A percentile compares a stretch with the other conserved stretches of the same genome.
Conservation (phyloP, 2,113 vertebrate genomes). For the Chiloscyllium plagiosum region DNA sequence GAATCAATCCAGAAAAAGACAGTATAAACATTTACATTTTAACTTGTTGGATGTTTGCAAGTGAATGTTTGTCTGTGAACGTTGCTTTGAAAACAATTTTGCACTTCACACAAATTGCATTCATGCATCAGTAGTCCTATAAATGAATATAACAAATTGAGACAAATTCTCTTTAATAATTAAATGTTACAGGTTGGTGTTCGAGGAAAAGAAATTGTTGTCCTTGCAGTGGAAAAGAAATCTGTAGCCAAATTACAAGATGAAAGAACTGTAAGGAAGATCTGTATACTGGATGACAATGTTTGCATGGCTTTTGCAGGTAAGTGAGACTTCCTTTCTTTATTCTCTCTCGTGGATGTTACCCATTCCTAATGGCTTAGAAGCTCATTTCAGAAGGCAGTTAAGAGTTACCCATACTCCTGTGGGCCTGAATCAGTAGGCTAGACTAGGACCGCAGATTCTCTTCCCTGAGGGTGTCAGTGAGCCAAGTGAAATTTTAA, state of each 20-base stretch:
- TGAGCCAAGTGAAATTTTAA: no score
- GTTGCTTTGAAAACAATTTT: not conserved
- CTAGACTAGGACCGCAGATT: no score
- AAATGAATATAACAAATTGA: not conserved
- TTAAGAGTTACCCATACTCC: no score
- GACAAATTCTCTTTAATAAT: not conserved
- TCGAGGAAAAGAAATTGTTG: slow-evolving; percentile 72
- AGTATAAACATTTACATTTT: not conserved
- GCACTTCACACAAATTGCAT: not conserved
- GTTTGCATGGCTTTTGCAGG: slow-evolving; percentile 84
- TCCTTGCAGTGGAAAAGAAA: slow-evolving; percentile 81
- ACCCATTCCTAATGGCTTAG: no score
- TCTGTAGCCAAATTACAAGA: slow-evolving; percentile 78
- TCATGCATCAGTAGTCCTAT: not conserved
- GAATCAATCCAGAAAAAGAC: not conserved
- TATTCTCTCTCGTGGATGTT: no score
- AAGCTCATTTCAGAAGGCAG: no score
- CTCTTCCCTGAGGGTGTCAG: no score
- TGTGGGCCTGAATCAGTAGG: no score
- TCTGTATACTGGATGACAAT: slow-evolving; percentile 75
- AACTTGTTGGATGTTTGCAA: not conserved
- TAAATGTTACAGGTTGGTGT: slow-evolving; percentile 64
- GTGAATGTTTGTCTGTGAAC: not conserved
- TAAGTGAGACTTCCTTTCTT: slow-evolving; percentile 36
- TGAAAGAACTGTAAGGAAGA: slow-evolving; percentile 77